A percentile compares a stretch with the other conserved stretches of the same genome.
Evolutionary conservation across 2,888 invertebrate genomes (phyloP).

Genomic region (Dryobotodes eremita): DNA sequence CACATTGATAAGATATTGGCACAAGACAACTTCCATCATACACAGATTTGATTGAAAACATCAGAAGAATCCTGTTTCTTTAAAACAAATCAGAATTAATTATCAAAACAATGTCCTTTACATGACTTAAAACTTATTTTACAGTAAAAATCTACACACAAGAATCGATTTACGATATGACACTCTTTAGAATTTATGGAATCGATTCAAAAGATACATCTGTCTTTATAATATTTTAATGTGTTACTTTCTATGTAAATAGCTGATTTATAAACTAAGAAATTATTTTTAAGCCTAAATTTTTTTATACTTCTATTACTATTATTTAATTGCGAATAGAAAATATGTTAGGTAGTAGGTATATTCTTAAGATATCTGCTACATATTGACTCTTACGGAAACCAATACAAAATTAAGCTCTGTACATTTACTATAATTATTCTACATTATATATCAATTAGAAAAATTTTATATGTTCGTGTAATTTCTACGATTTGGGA

Average conservation of each 20-base stretch:
- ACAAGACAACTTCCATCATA: slow-evolving; percentile 80
- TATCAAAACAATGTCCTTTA: slow-evolving; percentile 24
- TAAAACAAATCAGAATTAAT: slow-evolving; percentile 13
- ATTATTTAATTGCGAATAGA: slow-evolving; percentile 17
- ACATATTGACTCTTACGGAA: slow-evolving; percentile 35
- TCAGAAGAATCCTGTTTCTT: slow-evolving; percentile 38
- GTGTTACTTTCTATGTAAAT: slow-evolving; percentile 22
- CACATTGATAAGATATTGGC: slow-evolving; percentile 78
- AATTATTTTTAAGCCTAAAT: slow-evolving; percentile 26
- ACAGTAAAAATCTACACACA: slow-evolving; percentile 33
- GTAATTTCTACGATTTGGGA: slow-evolving; percentile 51
- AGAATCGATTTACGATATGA: slow-evolving; percentile 54
- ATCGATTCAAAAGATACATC: slow-evolving; percentile 39
- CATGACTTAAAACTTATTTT: slow-evolving; percentile 25
- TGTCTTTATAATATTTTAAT: slow-evolving; percentile 10
- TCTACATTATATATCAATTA: slow-evolving; percentile 47
- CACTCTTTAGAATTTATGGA: slow-evolving; percentile 32
- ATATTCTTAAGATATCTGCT: slow-evolving; percentile 29
- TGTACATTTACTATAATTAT: slow-evolving; percentile 30
- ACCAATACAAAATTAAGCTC: slow-evolving; percentile 41
- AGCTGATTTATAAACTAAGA: slow-evolving; percentile 42
- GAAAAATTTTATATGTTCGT: slow-evolving; percentile 41
- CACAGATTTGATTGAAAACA: slow-evolving; percentile 58
- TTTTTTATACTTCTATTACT: slow-evolving; percentile 17
- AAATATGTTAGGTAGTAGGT: slow-evolving; percentile 18